Evolutionary conservation across 2,888 invertebrate species (phyloP).

Genomic region (Congeria kusceri): DNA sequence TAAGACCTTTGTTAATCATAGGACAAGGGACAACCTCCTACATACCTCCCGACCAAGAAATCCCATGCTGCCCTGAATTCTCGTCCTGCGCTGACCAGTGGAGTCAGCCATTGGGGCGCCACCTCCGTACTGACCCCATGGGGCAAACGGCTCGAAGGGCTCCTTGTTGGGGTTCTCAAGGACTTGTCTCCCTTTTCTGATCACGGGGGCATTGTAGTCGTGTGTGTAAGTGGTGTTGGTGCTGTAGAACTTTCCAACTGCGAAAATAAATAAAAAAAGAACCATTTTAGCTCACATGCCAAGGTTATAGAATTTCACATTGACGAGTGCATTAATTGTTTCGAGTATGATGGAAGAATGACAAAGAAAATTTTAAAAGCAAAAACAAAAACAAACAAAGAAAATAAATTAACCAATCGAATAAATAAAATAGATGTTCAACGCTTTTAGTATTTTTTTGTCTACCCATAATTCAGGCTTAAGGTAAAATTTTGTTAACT

Average conservation of each 20-base stretch:
- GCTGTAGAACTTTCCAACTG: constrained; percentile 45
- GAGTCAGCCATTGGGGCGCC: constrained; percentile 46
- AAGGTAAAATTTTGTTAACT: too few relatives aligned
- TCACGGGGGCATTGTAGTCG: constrained; percentile 40
- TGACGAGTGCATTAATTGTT: too few relatives aligned
- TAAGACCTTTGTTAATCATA: not conserved
- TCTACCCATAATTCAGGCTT: too few relatives aligned
- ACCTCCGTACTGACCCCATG: constrained; percentile 38
- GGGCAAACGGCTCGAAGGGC: constrained; percentile 18
- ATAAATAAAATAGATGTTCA: too few relatives aligned
- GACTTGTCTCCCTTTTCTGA: constrained; percentile 6
- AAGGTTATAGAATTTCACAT: too few relatives aligned
- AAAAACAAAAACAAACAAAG: too few relatives aligned
- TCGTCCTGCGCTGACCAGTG: constrained; percentile 43
- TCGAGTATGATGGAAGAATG: too few relatives aligned
- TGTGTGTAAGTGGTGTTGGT: constrained; percentile 25
- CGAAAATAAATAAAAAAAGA: not conserved
- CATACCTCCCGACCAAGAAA: constrained; percentile 43
- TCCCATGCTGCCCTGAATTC: constrained; percentile 43
- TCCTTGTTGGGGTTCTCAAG: constrained; percentile 44
- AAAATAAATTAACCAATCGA: too few relatives aligned
- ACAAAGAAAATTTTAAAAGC: too few relatives aligned
- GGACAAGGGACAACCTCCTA: not conserved
- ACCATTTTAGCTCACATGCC: too few relatives aligned
- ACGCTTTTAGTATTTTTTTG: too few relatives aligned